Conservation (phyloP, 2,113 vertebrate genomes). For the Tretioscincus oriximinensis region DNA sequence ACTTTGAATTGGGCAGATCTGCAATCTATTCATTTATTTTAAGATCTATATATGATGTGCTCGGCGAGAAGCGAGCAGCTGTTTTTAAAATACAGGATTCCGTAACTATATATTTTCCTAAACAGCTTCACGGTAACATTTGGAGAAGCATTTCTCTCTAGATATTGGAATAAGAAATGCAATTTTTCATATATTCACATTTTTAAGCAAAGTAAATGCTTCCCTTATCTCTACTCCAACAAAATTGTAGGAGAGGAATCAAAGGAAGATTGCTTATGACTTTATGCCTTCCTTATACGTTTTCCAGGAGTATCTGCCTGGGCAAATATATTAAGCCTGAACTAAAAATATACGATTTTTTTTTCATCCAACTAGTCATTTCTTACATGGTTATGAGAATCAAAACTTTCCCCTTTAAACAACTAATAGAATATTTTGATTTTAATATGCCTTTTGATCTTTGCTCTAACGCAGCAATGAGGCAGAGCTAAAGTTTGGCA, state of each 20-base stretch:
- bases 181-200: too few species aligned
- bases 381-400: neutral
- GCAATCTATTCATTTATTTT: too few species aligned
- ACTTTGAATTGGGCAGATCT: too few species aligned
- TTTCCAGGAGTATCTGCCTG: neutral
- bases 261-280: neutral
- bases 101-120: too few species aligned
- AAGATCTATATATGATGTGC: too few species aligned
- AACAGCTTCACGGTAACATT: too few species aligned
- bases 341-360: neutral
- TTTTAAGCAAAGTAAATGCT: too few species aligned
- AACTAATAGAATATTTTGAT: fast-evolving
- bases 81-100: too few species aligned
- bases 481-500: neutral
- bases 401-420: neutral
- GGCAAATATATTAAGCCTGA: neutral
- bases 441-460: slow-evolving; percentile 15
- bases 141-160: too few species aligned
- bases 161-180: too few species aligned
- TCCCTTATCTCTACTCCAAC: too few species aligned
- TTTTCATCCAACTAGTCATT: neutral
- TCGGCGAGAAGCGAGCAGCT: too few species aligned
- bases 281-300: neutral
- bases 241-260: neutral
- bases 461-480: neutral